Base-by-base conservation (phyloP, 2,113 vertebrate species). In the Oxyruncus cristatus region DNA sequence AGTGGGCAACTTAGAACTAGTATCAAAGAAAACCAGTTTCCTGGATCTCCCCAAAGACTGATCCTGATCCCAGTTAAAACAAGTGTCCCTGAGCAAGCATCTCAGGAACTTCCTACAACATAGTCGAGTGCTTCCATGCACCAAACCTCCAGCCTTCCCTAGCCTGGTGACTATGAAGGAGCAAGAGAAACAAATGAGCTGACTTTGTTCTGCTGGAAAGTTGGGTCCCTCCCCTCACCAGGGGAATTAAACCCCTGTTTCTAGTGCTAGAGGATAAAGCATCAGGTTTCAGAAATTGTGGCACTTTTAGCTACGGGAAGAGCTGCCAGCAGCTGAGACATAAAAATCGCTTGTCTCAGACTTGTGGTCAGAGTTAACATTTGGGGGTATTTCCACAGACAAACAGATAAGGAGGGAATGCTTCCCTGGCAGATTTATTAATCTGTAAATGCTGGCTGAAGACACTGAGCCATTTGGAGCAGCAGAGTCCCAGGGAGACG, bases 371-470 rank as follows among this genome's bases (percentile, higher is more conserved):
- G 63, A 89, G 83, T 72, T 78, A 93, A 91, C 66, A 76, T 95
- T 91, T 47, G 21, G 59, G 85, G 85, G 56, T 80, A 93, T 75
- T 96, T 93, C 70, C 73, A 95, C 83, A 95, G 85, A 96, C 82
- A 82, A 88, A 74, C 30, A 84, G 92, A 96, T 90, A 95, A 93
- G 71, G 47, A 91, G 82, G 59, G 88, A 95, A 95, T 87, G 82
- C 32, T 93, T 92, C 59, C 73, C 80, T 92, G 74, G 83, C 83
- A 96, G 92, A 90, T 91, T 87, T 77, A 85, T 90, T 92, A 76
- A 93, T 95, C 94, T 85, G 61, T 35, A 89, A 92, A 90, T 35
- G 73, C 27, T 91, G 88, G 65, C 49, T 86, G 81, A 97, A 95
- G 88, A 85, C 85, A 71, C 63, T 3, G 72, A 90, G 82, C 52